phyloP scores from a whole-genome alignment of 2,797 vertebrate species.

The Myotis daubentonii region DNA sequence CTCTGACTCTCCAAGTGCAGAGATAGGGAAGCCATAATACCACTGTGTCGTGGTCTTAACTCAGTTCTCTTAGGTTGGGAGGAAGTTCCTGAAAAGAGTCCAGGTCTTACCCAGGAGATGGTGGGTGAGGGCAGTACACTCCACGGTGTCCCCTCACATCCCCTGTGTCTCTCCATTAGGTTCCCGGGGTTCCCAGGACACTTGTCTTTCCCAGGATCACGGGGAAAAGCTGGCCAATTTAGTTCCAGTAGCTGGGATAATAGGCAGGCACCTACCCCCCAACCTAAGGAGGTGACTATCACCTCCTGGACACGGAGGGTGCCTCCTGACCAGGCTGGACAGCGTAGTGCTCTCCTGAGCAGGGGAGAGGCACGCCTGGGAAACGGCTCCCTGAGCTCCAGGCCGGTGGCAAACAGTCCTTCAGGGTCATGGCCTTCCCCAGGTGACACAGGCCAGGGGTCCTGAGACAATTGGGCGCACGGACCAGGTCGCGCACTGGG shows the following conservation, averaged over 20 bases:
- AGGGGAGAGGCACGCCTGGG: not conserved
- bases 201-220: not conserved
- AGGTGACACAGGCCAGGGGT: not conserved
- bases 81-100: not conserved
- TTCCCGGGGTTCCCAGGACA: not conserved
- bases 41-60: not conserved
- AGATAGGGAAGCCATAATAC: not conserved
- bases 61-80: not conserved
- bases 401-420: not conserved
- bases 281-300: not conserved
- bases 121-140: not conserved
- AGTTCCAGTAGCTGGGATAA: not conserved
- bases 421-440: not conserved
- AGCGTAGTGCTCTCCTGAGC: not conserved
- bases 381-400: not conserved
- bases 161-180: not conserved
- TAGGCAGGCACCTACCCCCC: not conserved
- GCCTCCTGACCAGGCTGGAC: not conserved
- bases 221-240: not conserved
- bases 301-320: not conserved
- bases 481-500: not conserved
- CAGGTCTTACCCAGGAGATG: not conserved
- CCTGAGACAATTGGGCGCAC: not conserved
- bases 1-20: not conserved
- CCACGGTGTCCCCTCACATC: no score